phyloP scores from a whole-genome alignment of 2,113 vertebrate genomes.

The Calyptommatus sinebrachiatus region DNA sequence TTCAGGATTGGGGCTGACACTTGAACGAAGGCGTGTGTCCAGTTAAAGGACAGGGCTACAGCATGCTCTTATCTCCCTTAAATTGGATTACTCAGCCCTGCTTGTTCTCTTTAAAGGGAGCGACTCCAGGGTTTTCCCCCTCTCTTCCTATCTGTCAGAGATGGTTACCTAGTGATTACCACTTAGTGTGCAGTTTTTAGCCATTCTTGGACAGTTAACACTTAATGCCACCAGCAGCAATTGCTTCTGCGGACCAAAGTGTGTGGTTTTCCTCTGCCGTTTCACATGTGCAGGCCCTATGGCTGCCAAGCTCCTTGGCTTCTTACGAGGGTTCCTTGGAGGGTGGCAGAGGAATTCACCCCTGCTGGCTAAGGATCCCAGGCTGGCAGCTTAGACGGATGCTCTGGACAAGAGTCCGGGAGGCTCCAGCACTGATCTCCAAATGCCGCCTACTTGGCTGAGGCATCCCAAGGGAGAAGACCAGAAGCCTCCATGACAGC shows the following conservation, averaged over 20 bases:
- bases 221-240: slow-evolving; percentile 35
- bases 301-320: background rate
- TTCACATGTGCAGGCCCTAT: slow-evolving; percentile 1
- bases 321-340: background rate
- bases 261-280: slow-evolving; percentile 6
- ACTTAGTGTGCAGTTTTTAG: slow-evolving; percentile 59
- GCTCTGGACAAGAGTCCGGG: background rate
- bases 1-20: slow-evolving; percentile 82
- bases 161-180: slow-evolving; percentile 73
- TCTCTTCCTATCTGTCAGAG: slow-evolving; percentile 69
- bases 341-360: background rate
- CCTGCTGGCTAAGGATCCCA: background rate
- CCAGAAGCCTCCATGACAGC: no score
- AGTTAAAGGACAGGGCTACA: slow-evolving; percentile 81
- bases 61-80: slow-evolving; percentile 81
- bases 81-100: slow-evolving; percentile 84
- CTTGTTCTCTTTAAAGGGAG: slow-evolving; percentile 85
- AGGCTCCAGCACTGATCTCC: no score
- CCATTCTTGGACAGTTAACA: slow-evolving; percentile 41
- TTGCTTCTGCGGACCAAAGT: background rate
- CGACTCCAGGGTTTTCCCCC: slow-evolving; percentile 66
- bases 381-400: no score
- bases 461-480: no score
- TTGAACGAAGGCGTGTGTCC: slow-evolving; percentile 82
- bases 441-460: no score